These are phyloP conservation scores for Anas platyrhynchos DNA, from an alignment of 2,113 vertebrate genomes.

Conservation along the genomic window DNA sequence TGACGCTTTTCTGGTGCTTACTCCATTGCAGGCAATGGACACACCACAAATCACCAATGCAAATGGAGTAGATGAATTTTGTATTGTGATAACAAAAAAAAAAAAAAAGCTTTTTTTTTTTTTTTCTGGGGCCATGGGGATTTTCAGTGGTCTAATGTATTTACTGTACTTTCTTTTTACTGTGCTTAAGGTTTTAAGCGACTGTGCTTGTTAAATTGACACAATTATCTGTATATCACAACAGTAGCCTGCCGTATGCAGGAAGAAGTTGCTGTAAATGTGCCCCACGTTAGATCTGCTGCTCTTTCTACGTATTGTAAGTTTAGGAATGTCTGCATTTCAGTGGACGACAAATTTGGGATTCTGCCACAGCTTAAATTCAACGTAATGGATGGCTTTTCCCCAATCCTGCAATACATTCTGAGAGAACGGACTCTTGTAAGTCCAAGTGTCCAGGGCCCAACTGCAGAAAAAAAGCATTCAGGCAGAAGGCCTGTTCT, in stretches of 20 bases:
- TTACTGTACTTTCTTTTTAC: slow-evolving; percentile 53
- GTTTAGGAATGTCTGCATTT: slow-evolving; percentile 59
- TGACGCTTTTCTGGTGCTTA: slow-evolving; percentile 31
- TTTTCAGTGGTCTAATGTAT: slow-evolving; percentile 46
- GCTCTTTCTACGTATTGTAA: slow-evolving; percentile 48
- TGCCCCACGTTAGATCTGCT: slow-evolving; percentile 43
- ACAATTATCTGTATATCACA: background rate
- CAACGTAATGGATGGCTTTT: background rate
- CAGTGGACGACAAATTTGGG: slow-evolving; percentile 5
- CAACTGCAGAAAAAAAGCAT: background rate
- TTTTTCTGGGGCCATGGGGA: slow-evolving; percentile 41
- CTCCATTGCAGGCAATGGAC: slow-evolving; percentile 69
- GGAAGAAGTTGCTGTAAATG: slow-evolving; percentile 36
- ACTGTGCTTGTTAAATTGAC: slow-evolving; percentile 42
- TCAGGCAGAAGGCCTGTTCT: background rate
- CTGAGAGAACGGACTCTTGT: background rate
- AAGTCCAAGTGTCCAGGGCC: background rate
- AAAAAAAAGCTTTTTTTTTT: background rate
- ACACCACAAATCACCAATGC: slow-evolving; percentile 54
- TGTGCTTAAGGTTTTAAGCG: slow-evolving; percentile 51
- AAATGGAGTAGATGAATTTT: slow-evolving; percentile 48
- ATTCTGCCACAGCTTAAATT: slow-evolving; percentile 58
- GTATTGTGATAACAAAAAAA: background rate
- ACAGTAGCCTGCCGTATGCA: background rate
- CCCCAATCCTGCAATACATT: background rate